Evolutionary conservation across 2,797 vertebrate genomes (phyloP), one percentile per base, ranked within the genome.

Genomic region (Lacerta agilis): DNA sequence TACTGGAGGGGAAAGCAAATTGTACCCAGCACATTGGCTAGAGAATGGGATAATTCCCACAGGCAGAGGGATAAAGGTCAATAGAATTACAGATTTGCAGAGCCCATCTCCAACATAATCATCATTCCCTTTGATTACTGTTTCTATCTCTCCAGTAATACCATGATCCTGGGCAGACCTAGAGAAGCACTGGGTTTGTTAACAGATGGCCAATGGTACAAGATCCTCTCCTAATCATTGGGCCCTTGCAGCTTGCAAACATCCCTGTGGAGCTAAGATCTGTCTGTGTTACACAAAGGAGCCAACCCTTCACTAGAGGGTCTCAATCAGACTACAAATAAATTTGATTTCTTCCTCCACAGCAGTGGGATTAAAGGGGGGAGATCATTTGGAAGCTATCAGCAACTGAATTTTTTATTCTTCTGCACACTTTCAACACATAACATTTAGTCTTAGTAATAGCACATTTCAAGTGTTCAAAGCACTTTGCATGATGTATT

Each of bases 81-180:
- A 66, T 29, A 75, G 69, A 66, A 80, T 80, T 88, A 85, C 77
- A 55, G 67, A 85, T 88, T 75, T 25, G 36, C n/a, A 61, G 55
- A 88, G 61, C 58, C 77, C 87, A 75, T 80, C 77, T 80, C 69
- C 87, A 73, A 61, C 75, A 81, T 73, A 87, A 87, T 64, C 86
- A 81, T 73, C 49, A 49, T 85, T 80, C 83, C 77, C 83, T 88
- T 88, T 88, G 87, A 88, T 88, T 85, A 85, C 82, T 85, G 69
- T 75, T 84, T 85, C 58, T 85, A 49, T 75, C 66, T 49, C 49
- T 20, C 76, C n/a, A 33, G 41, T 80, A 79, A 80, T 85, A 83
- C 83, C 55, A 36, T 67, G 77, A 85, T 88, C 67, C 58, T 81
- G 41, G 55, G 33, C 87, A 75, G 83, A 75, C 55, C n/a, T 43